Conservation (phyloP, 2,113 vertebrate genomes). For the Anguilla japonica region DNA sequence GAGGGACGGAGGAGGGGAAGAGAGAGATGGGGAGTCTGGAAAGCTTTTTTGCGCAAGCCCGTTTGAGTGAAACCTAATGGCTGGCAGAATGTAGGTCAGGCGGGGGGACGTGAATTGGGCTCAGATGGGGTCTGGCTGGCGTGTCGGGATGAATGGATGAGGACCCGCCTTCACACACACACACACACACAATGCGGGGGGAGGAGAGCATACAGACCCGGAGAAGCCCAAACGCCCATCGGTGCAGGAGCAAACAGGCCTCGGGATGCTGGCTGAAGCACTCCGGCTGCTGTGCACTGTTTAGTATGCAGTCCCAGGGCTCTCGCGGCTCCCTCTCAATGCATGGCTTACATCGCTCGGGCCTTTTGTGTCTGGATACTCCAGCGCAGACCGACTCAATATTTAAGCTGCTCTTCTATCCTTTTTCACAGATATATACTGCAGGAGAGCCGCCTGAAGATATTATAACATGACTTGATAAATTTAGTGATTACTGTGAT, state of each 20-base stretch:
- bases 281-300: neutral
- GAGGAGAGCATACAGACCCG: neutral
- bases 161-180: neutral
- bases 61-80: neutral
- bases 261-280: neutral
- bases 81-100: slow-evolving; percentile 61
- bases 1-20: neutral
- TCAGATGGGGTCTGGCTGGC: slow-evolving; percentile 49
- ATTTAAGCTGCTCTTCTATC: neutral
- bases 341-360: neutral
- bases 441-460: neutral
- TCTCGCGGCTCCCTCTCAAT: neutral
- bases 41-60: neutral
- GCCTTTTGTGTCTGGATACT: neutral
- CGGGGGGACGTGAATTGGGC: slow-evolving; percentile 62
- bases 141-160: neutral
- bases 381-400: neutral
- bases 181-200: neutral
- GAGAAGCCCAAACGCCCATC: neutral
- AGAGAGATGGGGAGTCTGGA: neutral
- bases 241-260: neutral
- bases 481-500: neutral
- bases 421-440: neutral
- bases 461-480: neutral
- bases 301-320: neutral